These are phyloP conservation scores for Trichosurus vulpecula DNA, from an alignment of 2,797 vertebrate species.

Conservation along the genomic window DNA sequence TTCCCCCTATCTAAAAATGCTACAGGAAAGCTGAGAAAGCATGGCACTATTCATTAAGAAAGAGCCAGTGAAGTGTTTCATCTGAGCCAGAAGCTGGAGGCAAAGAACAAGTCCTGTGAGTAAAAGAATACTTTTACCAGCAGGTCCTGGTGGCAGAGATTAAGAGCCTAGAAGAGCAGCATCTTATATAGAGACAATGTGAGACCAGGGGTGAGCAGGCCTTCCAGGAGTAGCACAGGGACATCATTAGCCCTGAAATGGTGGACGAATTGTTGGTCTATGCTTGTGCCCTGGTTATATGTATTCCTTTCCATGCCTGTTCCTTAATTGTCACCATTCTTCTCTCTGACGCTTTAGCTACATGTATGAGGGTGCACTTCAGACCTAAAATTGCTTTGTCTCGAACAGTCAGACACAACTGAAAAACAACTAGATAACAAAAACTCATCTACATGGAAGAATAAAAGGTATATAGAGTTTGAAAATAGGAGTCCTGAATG, in stretches of 20 bases:
- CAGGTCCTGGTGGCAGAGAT: neutral
- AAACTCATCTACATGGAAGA: neutral
- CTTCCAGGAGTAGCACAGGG: neutral
- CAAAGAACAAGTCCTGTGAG: neutral
- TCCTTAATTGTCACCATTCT: neutral
- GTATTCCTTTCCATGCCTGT: neutral
- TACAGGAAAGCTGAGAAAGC: neutral
- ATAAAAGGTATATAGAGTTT: neutral
- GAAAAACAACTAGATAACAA: neutral
- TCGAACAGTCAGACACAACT: neutral
- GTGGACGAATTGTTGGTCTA: neutral
- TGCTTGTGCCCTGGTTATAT: neutral
- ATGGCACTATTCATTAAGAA: neutral
- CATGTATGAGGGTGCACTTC: neutral
- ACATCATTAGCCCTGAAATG: neutral
- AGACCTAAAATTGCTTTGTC: neutral
- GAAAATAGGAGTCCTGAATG: neutral
- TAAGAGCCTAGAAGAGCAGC: neutral
- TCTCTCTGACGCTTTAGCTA: neutral
- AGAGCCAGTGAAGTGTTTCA: neutral
- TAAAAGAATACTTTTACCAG: too few relatives aligned
- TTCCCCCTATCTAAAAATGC: neutral
- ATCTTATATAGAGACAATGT: neutral
- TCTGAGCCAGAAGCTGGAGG: neutral
- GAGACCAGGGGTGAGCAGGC: neutral